Evolutionary conservation across 2,113 vertebrate genomes (phyloP), one percentile per base, ranked within the genome.

Genomic region (Gavialis gangeticus): DNA sequence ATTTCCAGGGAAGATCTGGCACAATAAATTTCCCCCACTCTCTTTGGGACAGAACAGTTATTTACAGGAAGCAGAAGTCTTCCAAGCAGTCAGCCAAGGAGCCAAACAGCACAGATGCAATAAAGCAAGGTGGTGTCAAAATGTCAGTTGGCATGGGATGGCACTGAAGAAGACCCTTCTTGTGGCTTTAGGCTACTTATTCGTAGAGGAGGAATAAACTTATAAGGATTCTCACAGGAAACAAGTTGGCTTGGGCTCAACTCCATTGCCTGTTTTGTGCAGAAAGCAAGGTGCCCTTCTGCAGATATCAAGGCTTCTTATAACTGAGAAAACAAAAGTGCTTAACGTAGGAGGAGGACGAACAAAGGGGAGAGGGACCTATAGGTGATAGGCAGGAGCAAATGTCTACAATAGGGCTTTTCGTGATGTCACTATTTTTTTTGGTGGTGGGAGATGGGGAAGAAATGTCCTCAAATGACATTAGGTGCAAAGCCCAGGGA

Each of bases 71-170:
- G 17, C 24, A 19, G 19, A 76, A 76, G 66, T 2, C 19, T 21
- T 2, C 1, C 25, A 37, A 3, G 0, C 57, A 80, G 67, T 11
- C n/a, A 2, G 34, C 7, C 7, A 57, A 77, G 34, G 2, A 12
- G 60, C 60, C 5, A 25, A 63, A 25, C 17, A 66, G 4, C 76
- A 84, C 0, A 0, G 71, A 66, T 0, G 24, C 27, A 37, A 30
- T 60, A 60, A 1, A 4, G 28, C 28, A 12, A 76, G 46, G 46
- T 7, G 3, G 15, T 1, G 0, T 3, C 0, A 8, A 0, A 6
- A 27, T 63, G 46, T 37, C 24, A 62, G 46, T 15, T 22, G 66
- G 5, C 3, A 34, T 71, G 22, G 79, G 2, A 3, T 54, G 28
- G 0, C 2, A 73, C n/a, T 21, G 30, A 22, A 14, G 11, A 34